Percentiles rank a stretch among this genome's conserved stretches.
Evolutionary conservation across 2,797 vertebrate species (phyloP).

Genomic region (Notolepis coatsorum): DNA sequence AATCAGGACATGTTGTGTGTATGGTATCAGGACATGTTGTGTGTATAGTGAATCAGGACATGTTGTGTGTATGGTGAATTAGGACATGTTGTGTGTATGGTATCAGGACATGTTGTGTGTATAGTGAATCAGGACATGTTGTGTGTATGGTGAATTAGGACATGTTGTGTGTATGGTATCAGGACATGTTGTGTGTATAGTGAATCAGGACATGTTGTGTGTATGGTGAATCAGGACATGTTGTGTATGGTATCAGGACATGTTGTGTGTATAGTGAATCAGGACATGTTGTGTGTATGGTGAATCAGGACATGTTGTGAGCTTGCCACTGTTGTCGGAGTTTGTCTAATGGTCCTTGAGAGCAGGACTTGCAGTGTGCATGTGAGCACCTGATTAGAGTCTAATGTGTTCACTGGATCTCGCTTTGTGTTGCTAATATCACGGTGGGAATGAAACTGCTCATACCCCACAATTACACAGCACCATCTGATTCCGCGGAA

Average conservation of each 20-base stretch:
- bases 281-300: not conserved
- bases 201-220: no score
- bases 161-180: no score
- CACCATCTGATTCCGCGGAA: no score
- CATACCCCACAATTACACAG: constrained; percentile 16
- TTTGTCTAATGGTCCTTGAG: not conserved
- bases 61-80: not conserved
- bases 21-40: not conserved
- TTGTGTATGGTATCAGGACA: constrained; percentile 1
- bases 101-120: no score
- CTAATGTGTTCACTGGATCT: constrained; percentile 22
- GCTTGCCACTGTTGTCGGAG: not conserved
- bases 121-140: no score
- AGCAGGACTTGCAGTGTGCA: not conserved
- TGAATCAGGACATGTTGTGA: not conserved
- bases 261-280: constrained; percentile 6
- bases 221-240: no score
- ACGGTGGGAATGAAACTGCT: not conserved
- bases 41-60: not conserved
- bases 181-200: no score
- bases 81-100: no score
- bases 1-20: not conserved
- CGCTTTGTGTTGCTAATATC: constrained; percentile 20
- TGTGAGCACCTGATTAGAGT: not conserved
- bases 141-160: no score